phyloP scores from a whole-genome alignment of 2,888 invertebrate species.

The Cheilosia variabilis region DNA sequence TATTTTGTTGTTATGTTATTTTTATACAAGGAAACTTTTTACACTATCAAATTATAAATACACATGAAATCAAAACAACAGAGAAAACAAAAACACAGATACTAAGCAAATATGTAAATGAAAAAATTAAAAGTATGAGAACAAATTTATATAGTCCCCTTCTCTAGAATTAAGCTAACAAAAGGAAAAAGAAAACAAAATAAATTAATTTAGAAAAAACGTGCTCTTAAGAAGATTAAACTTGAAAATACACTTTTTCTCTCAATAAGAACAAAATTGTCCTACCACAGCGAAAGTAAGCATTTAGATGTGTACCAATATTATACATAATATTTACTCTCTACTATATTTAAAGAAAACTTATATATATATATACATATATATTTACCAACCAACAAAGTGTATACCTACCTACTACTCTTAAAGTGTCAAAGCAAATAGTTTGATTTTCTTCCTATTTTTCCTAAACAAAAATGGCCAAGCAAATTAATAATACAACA shows the following conservation, averaged over 20 bases:
- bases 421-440: constrained; percentile 64
- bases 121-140: constrained; percentile 42
- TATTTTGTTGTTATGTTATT: constrained; percentile 67
- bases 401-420: constrained; percentile 63
- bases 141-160: constrained; percentile 11
- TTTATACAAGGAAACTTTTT: constrained; percentile 65
- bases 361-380: constrained; percentile 33
- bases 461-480: constrained; percentile 55
- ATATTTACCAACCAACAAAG: constrained; percentile 57
- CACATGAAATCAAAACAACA: constrained; percentile 1
- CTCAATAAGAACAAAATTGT: constrained; percentile 34
- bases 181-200: not conserved
- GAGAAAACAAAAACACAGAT: constrained; percentile 14
- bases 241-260: constrained; percentile 34
- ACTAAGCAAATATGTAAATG: constrained; percentile 48
- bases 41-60: constrained; percentile 51
- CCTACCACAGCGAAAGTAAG: constrained; percentile 68
- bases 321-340: constrained; percentile 66
- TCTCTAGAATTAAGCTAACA: constrained; percentile 44
- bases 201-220: constrained; percentile 45
- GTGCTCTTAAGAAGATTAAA: constrained; percentile 65
- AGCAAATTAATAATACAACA: constrained; percentile 26
- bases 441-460: constrained; percentile 25
- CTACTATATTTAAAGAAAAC: constrained; percentile 42
- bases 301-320: constrained; percentile 73